These are phyloP conservation scores for Calephelis nemesis DNA, from an alignment of 1,140 invertebrate species.

Conservation along the genomic window DNA sequence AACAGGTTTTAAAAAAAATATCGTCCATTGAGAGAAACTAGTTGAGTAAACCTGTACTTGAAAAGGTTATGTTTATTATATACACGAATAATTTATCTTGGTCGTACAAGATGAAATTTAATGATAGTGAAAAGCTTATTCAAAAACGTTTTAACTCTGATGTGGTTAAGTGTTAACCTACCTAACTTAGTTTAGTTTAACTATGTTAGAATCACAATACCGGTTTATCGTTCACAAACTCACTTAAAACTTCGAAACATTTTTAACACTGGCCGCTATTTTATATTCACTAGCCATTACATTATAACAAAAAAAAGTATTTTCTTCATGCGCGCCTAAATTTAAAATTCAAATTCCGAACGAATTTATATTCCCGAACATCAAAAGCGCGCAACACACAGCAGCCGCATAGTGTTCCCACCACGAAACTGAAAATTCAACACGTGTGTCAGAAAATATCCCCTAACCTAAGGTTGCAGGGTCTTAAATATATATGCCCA, in stretches of 20 bases:
- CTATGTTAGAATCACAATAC: background rate
- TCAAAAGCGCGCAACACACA: constrained; percentile 36
- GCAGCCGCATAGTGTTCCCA: constrained; percentile 45
- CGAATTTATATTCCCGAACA: constrained; percentile 39
- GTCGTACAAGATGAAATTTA: too few species aligned
- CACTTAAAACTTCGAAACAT: constrained; percentile 30
- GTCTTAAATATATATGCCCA: constrained; percentile 20
- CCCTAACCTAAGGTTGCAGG: constrained; percentile 28
- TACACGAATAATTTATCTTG: too few species aligned
- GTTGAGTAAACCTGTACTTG: too few species aligned
- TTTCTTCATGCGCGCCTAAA: constrained; percentile 33
- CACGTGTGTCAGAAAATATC: constrained; percentile 59
- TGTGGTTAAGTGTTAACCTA: background rate
- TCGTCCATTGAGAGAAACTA: too few species aligned
- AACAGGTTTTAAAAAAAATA: too few species aligned
- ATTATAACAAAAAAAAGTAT: constrained; percentile 42
- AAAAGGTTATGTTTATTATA: too few species aligned
- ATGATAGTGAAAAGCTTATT: too few species aligned
- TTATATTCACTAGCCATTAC: constrained; percentile 31
- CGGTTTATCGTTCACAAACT: constrained; percentile 2
- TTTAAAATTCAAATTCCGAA: constrained; percentile 52
- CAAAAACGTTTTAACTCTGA: too few species aligned
- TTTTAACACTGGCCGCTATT: constrained; percentile 32
- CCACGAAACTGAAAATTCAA: constrained; percentile 60
- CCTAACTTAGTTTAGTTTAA: background rate